A percentile compares a stretch with the other conserved stretches of the same genome.
Evolutionary conservation across 2,888 invertebrate genomes (phyloP).

Genomic region (Ennomos quercinarius): DNA sequence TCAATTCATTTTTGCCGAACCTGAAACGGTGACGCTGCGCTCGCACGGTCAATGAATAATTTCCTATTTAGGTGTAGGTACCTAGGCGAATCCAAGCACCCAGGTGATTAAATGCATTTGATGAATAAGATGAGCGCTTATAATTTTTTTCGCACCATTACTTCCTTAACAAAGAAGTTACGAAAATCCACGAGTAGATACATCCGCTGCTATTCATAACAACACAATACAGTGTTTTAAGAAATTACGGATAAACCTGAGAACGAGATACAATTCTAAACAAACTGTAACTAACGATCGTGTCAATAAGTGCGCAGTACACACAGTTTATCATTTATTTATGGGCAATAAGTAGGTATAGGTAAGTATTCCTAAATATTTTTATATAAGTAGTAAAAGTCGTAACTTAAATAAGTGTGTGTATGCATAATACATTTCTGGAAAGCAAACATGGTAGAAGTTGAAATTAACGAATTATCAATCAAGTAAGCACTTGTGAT

Average conservation of each 20-base stretch:
- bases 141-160: slow-evolving; percentile 70
- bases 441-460: neutral
- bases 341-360: no score
- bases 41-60: no score
- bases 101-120: no score
- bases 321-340: no score
- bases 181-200: slow-evolving; percentile 38
- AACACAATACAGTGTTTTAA: slow-evolving; percentile 68
- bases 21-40: no score
- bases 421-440: no score
- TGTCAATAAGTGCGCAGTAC: neutral
- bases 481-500: slow-evolving; percentile 18
- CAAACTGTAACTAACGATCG: slow-evolving; percentile 17
- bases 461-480: slow-evolving; percentile 1
- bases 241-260: slow-evolving; percentile 64
- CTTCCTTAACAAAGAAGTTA: slow-evolving; percentile 57
- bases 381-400: no score
- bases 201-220: slow-evolving; percentile 70
- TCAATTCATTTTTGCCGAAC: no score
- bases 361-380: no score
- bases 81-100: no score
- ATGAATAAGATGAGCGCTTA: slow-evolving; percentile 3
- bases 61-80: no score
- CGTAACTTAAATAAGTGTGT: no score
- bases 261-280: slow-evolving; percentile 39